A percentile compares a stretch with the other conserved stretches of the same genome.
Evolutionary conservation across 2,797 vertebrate species (phyloP).

Genomic region (Pantherophis vulpinus): DNA sequence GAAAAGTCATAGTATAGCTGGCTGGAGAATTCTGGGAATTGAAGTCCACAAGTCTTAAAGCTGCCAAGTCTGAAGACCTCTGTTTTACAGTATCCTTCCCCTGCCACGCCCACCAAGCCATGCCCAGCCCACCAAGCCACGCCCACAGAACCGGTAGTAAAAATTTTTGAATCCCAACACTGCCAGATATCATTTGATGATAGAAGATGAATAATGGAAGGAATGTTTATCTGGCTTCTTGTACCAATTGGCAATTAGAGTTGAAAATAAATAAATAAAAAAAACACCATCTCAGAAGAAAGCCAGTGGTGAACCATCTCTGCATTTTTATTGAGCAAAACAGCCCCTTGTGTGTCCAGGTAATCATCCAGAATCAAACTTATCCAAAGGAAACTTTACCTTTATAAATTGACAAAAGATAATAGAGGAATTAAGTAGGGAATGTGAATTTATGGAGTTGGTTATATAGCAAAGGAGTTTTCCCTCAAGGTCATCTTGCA

Average conservation of each 20-base stretch:
- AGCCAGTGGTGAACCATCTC: background rate
- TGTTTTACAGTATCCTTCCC: too few species aligned
- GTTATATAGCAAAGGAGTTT: slow-evolving; percentile 20
- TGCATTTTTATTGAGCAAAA: background rate
- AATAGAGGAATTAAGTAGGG: background rate
- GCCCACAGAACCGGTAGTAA: too few species aligned
- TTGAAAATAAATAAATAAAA: background rate
- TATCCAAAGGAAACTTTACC: background rate
- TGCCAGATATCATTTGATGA: background rate
- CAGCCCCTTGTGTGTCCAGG: background rate
- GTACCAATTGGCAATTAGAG: background rate
- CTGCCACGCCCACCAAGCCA: too few species aligned
- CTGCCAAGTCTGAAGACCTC: too few species aligned
- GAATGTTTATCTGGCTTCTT: background rate
- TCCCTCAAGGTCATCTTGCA: slow-evolving; percentile 49
- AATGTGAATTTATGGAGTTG: slow-evolving; percentile 21
- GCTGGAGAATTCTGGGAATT: too few species aligned
- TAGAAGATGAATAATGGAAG: background rate
- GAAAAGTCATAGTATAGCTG: too few species aligned
- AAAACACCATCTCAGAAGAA: background rate
- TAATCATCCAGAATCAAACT: background rate
- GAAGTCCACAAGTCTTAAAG: too few species aligned
- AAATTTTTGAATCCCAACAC: too few species aligned
- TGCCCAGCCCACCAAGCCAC: too few species aligned
- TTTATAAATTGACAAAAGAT: slow-evolving; percentile 1